These are phyloP conservation scores for Lophochroa leadbeateri DNA, from an alignment of 2,113 vertebrate genomes.

Conservation along the genomic window DNA sequence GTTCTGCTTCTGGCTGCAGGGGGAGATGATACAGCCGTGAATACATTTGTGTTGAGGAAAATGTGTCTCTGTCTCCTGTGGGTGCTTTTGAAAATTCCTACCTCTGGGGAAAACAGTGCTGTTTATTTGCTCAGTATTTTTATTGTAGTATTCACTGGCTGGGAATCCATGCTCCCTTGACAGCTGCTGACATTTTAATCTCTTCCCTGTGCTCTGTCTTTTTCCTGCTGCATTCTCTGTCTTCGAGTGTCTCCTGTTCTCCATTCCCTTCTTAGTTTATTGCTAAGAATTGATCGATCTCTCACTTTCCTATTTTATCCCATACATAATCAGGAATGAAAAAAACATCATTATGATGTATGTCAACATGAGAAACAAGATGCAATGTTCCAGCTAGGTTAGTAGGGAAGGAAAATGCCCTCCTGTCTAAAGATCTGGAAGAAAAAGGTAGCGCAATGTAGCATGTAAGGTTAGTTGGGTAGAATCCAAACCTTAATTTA, in stretches of 20 bases:
- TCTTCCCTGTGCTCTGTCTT: not conserved
- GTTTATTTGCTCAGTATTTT: constrained; percentile 4
- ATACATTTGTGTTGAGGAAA: not conserved
- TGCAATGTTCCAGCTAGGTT: not conserved
- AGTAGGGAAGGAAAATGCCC: not conserved
- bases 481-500: not conserved
- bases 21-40: not conserved
- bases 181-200: not conserved
- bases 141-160: not conserved
- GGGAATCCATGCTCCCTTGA: not conserved
- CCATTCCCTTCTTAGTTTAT: not conserved
- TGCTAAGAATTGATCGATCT: not conserved
- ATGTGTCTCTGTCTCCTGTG: not conserved
- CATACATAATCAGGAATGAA: not conserved
- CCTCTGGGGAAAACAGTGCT: not conserved
- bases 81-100: not conserved
- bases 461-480: not conserved
- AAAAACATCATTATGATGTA: not conserved
- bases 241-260: not conserved
- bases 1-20: not conserved
- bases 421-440: not conserved
- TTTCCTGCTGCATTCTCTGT: not conserved
- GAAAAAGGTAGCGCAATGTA: not conserved
- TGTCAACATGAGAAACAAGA: not conserved
- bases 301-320: not conserved